A percentile compares a stretch with the other conserved stretches of the same genome.
These are phyloP conservation scores for Iguana delicatissima DNA, from an alignment of 2,797 vertebrate genomes.

Conservation along the genomic window DNA sequence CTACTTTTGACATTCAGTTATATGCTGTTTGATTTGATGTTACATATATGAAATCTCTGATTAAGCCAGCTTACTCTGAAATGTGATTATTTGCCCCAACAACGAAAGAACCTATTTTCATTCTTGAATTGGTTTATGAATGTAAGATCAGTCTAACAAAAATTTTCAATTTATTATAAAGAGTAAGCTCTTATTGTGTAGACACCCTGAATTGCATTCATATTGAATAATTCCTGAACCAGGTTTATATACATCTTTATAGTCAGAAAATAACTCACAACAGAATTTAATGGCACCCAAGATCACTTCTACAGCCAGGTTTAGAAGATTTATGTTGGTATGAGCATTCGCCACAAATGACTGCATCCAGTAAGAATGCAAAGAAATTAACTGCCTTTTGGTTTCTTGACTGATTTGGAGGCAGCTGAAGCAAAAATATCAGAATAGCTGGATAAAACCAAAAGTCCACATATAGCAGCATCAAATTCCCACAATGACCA, in stretches of 20 bases:
- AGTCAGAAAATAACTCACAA: neutral
- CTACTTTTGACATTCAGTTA: neutral
- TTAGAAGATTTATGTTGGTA: neutral
- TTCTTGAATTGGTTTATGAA: neutral
- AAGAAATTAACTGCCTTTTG: neutral
- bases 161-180: neutral
- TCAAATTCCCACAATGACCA: neutral
- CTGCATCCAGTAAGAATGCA: neutral
- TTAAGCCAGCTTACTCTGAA: neutral
- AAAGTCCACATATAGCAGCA: neutral
- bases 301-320: neutral
- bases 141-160: neutral
- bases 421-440: neutral
- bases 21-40: neutral
- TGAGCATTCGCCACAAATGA: neutral
- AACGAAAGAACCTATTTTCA: neutral
- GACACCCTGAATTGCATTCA: neutral
- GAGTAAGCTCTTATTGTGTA: neutral
- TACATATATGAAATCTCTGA: neutral
- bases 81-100: neutral
- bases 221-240: neutral
- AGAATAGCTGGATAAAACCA: neutral
- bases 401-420: neutral
- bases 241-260: neutral
- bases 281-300: too few relatives aligned